Percentiles rank a stretch among this genome's conserved stretches.
phyloP scores from a whole-genome alignment of 1,140 invertebrate genomes.

The fruit fly (Drosophila melanogaster) region Release_6_plus_ISO1_MT NT_033779.5:1472501-1473000 shows the following conservation, averaged over 20 bases:
- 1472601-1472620: slow-evolving; percentile 41
- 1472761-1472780: not conserved
- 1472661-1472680: not conserved
- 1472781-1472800: not conserved
- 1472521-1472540: slow-evolving; percentile 65
- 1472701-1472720: not conserved
- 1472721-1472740: not conserved
- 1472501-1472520: slow-evolving; percentile 58
- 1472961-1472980: slow-evolving; percentile 46
- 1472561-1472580: slow-evolving; percentile 69
- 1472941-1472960: slow-evolving; percentile 29
- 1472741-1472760: not conserved
- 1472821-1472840: slow-evolving; percentile 5
- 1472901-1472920: slow-evolving; percentile 48
- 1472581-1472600: slow-evolving; percentile 30
- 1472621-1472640: slow-evolving; percentile 19
- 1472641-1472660: not conserved
- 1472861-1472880: slow-evolving; percentile 32
- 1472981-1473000: slow-evolving; percentile 63
- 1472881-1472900: slow-evolving; percentile 24
- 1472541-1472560: slow-evolving; percentile 71
- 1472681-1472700: not conserved
- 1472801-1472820: slow-evolving; percentile 3
- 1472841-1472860: slow-evolving; percentile 14
- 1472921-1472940: slow-evolving; percentile 28